These are phyloP conservation scores for Deroplatys truncata DNA, from an alignment of 2,888 invertebrate genomes.

Conservation along the genomic window DNA sequence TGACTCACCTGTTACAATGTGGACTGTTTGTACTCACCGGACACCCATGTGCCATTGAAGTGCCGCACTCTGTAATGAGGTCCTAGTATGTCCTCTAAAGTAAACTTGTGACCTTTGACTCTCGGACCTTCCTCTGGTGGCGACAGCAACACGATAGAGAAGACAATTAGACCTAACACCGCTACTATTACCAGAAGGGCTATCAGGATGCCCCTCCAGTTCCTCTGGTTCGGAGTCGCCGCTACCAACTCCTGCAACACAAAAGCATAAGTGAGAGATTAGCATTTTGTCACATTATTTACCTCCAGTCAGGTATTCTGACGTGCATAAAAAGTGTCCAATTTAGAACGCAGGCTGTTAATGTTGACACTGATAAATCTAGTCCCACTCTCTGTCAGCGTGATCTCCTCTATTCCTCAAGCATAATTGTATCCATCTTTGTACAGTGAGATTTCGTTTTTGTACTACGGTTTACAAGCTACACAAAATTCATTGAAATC, in stretches of 20 bases:
- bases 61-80: slow-evolving; percentile 45
- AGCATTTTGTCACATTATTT: too few relatives aligned
- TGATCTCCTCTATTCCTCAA: too few relatives aligned
- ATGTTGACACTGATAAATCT: too few relatives aligned
- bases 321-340: too few relatives aligned
- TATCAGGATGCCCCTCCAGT: slow-evolving; percentile 93
- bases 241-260: slow-evolving; percentile 80
- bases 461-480: too few relatives aligned
- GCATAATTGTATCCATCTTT: too few relatives aligned
- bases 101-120: slow-evolving; percentile 62
- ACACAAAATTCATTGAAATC: too few relatives aligned
- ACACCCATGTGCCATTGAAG: slow-evolving; percentile 76
- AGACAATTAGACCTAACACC: slow-evolving; percentile 83
- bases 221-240: slow-evolving; percentile 78
- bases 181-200: slow-evolving; percentile 86
- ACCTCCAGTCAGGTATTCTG: too few relatives aligned
- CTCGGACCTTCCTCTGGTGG: slow-evolving; percentile 70
- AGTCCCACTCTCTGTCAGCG: too few relatives aligned
- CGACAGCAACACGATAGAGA: slow-evolving; percentile 86
- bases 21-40: slow-evolving; percentile 48
- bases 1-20: too few relatives aligned
- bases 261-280: background rate
- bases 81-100: slow-evolving; percentile 57
- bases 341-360: too few relatives aligned
- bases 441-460: too few relatives aligned